Evolutionary conservation across 2,113 vertebrate species (phyloP).

Genomic region (Catharus minimus): DNA sequence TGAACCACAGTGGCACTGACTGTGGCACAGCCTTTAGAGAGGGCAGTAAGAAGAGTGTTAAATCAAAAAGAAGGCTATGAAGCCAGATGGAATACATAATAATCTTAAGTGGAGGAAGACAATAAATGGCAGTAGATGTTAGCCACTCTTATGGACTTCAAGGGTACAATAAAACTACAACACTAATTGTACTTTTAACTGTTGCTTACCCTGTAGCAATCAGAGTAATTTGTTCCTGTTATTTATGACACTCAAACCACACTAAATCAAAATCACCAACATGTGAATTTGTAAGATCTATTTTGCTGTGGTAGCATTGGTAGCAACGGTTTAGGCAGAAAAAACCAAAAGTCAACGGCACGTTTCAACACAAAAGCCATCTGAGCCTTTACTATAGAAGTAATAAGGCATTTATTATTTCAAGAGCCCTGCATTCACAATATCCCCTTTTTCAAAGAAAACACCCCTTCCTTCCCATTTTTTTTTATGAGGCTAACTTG

Average conservation of each 20-base stretch:
- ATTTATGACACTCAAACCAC: neutral
- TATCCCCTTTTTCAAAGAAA: slow-evolving; percentile 62
- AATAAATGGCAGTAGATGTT: slow-evolving; percentile 29
- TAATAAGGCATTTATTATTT: slow-evolving; percentile 62
- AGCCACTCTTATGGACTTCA: neutral
- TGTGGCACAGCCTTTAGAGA: neutral
- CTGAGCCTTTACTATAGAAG: slow-evolving; percentile 62
- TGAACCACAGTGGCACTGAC: neutral
- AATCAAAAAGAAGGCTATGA: neutral
- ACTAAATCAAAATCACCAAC: slow-evolving; percentile 30
- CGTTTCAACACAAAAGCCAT: slow-evolving; percentile 66
- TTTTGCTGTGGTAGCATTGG: slow-evolving; percentile 17
- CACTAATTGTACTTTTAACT: slow-evolving; percentile 50
- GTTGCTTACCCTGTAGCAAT: slow-evolving; percentile 41
- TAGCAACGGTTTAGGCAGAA: neutral
- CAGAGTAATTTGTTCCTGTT: slow-evolving; percentile 39
- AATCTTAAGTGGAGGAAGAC: neutral
- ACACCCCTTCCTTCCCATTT: slow-evolving; percentile 58
- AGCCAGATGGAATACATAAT: neutral
- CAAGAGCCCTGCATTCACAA: slow-evolving; percentile 65
- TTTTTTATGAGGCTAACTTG: slow-evolving; percentile 68
- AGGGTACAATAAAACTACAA: slow-evolving; percentile 11
- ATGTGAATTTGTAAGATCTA: slow-evolving; percentile 2
- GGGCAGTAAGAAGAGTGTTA: neutral
- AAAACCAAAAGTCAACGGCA: neutral